Percentiles rank a stretch among this genome's conserved stretches.
Conservation (phyloP, 2,797 vertebrate species). For the Kryptolebias ocellatus region DNA sequence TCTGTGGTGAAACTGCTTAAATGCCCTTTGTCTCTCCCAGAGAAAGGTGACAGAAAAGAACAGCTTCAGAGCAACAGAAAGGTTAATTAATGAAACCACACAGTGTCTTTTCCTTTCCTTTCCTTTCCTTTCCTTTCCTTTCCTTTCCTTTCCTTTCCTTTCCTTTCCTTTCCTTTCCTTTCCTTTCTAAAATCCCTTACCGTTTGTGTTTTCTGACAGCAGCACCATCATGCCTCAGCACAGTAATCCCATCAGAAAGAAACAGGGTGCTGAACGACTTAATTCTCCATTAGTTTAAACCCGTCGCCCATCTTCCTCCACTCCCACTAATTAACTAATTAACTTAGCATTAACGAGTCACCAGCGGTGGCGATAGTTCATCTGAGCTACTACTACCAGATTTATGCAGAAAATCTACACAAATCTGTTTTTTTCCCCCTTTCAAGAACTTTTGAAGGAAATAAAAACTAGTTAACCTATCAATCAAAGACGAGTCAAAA, state of each 20-base stretch:
- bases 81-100: slow-evolving; percentile 62
- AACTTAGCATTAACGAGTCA: slow-evolving; percentile 73
- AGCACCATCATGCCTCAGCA: slow-evolving; percentile 65
- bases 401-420: no score
- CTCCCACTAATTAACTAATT: slow-evolving; percentile 80
- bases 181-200: slow-evolving; percentile 28
- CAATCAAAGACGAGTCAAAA: no score
- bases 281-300: slow-evolving; percentile 80
- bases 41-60: slow-evolving; percentile 42
- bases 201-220: no score
- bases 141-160: slow-evolving; percentile 32
- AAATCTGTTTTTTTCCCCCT: no score
- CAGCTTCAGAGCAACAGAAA: slow-evolving; percentile 18
- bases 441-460: no score
- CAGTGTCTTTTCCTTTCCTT: slow-evolving; percentile 6
- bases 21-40: slow-evolving; percentile 29
- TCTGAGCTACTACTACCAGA: no score
- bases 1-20: slow-evolving; percentile 46
- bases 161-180: neutral
- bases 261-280: slow-evolving; percentile 76
- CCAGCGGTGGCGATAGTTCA: slow-evolving; percentile 60
- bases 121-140: neutral
- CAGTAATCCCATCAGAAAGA: slow-evolving; percentile 81
- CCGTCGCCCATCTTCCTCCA: slow-evolving; percentile 63
- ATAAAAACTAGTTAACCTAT: no score